Base-by-base conservation (phyloP, 2,888 invertebrate genomes). In the Amaurobius ferox region DNA sequence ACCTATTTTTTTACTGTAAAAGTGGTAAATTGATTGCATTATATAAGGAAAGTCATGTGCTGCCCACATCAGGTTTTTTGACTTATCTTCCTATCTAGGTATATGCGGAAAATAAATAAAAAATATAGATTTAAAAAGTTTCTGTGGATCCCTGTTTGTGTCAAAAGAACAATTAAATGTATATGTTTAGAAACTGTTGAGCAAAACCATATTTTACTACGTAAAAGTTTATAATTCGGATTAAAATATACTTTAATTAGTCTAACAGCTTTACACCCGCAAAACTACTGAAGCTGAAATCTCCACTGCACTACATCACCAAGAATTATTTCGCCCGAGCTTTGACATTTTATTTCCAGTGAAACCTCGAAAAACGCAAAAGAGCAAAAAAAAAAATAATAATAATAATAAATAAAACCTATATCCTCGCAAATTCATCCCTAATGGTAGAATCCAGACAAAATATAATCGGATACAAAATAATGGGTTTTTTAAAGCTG, bases 391-490 rank as follows among this genome's bases (percentile, higher is more conserved):
- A n/a, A 19, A 55, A 55, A 55, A 23, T n/a, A n/a, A n/a, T n/a
- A n/a, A n/a, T n/a, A n/a, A n/a, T n/a, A n/a, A n/a, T n/a, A n/a
- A n/a, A n/a, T n/a, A n/a, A n/a, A n/a, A 55, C 55, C 19, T 23
- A 55, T 23, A 35, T 23, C 19, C 55, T n/a, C n/a, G 11, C 55
- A 19, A 55, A 55, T 55, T 55, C 55, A 55, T 55, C 23, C 23
- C 23, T 55, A 55, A 55, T 55, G 55, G 55, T 23, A 23, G 55
- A 55, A 55, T 23, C 55, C 55, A 1, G 23, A 23, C 19, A 23
- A 55, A 55, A n/a, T 23, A 55, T 55, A 55, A 55, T 55, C 55
- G 55, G 55, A 55, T 55, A 55, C 55, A 55, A 55, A 55, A 55
- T 55, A 55, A 55, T 55, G 16, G 55, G 23, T 55, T 55, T 55